A percentile compares a stretch with the other conserved stretches of the same genome.
Conservation (phyloP, 2,113 vertebrate species). For the Gymnobelideus leadbeateri region DNA sequence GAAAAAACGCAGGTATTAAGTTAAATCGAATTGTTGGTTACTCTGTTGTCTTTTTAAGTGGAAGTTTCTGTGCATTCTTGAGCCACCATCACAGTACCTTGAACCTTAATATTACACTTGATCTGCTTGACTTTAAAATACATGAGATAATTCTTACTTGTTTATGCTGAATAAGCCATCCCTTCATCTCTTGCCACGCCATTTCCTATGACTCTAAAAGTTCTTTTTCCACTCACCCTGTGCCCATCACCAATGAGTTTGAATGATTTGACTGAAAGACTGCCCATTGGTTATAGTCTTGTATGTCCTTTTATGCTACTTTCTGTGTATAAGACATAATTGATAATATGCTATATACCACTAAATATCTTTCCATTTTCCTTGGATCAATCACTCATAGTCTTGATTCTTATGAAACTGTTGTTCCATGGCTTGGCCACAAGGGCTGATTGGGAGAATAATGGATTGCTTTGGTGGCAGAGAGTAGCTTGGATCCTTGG, state of each 20-base stretch:
- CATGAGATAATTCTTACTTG: background rate
- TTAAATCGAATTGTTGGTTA: background rate
- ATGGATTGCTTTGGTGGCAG: background rate
- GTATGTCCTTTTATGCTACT: no score
- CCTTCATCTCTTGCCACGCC: background rate
- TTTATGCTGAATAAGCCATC: background rate
- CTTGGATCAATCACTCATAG: background rate
- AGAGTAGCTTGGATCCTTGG: background rate
- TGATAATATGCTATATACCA: background rate
- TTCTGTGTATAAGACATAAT: background rate
- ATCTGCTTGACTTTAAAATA: background rate
- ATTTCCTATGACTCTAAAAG: background rate
- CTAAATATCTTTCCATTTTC: background rate
- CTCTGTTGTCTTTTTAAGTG: no score
- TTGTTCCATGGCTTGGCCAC: background rate
- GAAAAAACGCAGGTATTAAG: background rate
- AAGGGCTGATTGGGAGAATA: background rate
- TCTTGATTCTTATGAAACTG: background rate
- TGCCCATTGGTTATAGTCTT: background rate
- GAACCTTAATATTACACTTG: no score
- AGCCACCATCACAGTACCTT: no score
- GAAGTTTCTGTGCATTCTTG: no score
- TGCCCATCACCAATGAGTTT: background rate
- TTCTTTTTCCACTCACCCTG: background rate
- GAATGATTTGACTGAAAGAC: background rate